These are phyloP conservation scores for Thalassarche chlororhynchos DNA, from an alignment of 2,113 vertebrate genomes.

Conservation along the genomic window DNA sequence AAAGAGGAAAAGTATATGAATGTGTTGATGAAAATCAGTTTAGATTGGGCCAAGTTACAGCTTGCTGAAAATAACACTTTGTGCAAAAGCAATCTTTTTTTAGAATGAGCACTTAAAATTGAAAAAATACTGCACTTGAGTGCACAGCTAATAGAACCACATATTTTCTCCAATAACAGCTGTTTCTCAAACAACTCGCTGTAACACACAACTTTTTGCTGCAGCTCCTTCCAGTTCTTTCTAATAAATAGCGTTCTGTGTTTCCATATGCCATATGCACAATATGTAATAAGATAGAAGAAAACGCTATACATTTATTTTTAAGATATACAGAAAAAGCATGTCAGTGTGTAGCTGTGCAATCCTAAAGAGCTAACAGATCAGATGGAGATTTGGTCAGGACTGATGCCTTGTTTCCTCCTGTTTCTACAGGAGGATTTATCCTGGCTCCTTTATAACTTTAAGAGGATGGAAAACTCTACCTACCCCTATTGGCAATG, in stretches of 20 bases:
- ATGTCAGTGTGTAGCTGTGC: fast-evolving
- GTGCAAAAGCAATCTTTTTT: background rate
- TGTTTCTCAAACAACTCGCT: background rate
- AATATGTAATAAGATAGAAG: background rate
- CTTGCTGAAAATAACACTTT: background rate
- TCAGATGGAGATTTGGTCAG: background rate
- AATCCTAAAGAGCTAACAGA: background rate
- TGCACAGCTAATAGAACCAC: background rate
- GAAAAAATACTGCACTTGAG: background rate
- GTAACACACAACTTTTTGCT: background rate
- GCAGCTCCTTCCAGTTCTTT: background rate
- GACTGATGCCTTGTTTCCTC: background rate
- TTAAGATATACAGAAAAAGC: background rate
- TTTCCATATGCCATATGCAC: background rate
- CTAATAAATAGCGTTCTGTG: background rate
- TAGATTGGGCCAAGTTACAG: background rate
- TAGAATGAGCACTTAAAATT: background rate
- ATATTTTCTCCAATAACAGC: background rate
- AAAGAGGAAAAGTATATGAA: background rate
- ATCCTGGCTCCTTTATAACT: background rate
- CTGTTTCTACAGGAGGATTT: background rate
- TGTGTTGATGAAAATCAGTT: background rate
- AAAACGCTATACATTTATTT: background rate
- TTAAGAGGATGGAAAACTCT: background rate
- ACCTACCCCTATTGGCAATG: background rate